A percentile compares a stretch with the other conserved stretches of the same genome.
These are phyloP conservation scores for Emys orbicularis DNA, from an alignment of 2,797 vertebrate genomes.

Conservation along the genomic window DNA sequence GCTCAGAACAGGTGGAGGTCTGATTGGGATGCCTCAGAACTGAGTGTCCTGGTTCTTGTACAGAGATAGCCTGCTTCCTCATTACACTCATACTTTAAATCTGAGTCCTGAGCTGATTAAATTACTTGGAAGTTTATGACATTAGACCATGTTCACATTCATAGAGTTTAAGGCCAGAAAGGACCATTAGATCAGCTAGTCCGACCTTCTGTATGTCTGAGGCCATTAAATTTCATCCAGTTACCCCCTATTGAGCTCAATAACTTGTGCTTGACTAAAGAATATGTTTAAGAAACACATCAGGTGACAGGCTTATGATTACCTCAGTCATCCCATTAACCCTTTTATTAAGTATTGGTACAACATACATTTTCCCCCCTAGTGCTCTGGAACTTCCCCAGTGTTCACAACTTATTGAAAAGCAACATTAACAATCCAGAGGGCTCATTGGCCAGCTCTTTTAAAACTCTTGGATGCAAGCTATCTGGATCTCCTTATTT, in stretches of 20 bases:
- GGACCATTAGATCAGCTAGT: accelerated
- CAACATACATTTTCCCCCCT: background rate
- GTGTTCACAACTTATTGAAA: background rate
- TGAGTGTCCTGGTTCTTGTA: background rate
- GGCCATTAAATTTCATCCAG: background rate
- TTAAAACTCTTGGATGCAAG: background rate
- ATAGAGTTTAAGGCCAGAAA: background rate
- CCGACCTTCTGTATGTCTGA: accelerated
- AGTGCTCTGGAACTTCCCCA: background rate
- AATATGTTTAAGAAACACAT: conserved; percentile 6
- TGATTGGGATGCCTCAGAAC: background rate
- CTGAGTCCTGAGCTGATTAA: background rate
- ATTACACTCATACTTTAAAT: background rate
- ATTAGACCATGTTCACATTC: background rate
- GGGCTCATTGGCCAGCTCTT: background rate
- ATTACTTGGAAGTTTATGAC: background rate
- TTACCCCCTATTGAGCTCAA: background rate
- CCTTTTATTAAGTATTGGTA: background rate
- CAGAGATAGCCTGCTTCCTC: background rate
- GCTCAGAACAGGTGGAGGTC: background rate
- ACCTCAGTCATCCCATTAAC: background rate
- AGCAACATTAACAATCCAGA: background rate
- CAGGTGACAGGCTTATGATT: background rate
- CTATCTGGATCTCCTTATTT: background rate
- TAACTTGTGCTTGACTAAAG: background rate